phyloP scores from a whole-genome alignment of 2,888 invertebrate species.

The Ariolimax columbianus region DNA sequence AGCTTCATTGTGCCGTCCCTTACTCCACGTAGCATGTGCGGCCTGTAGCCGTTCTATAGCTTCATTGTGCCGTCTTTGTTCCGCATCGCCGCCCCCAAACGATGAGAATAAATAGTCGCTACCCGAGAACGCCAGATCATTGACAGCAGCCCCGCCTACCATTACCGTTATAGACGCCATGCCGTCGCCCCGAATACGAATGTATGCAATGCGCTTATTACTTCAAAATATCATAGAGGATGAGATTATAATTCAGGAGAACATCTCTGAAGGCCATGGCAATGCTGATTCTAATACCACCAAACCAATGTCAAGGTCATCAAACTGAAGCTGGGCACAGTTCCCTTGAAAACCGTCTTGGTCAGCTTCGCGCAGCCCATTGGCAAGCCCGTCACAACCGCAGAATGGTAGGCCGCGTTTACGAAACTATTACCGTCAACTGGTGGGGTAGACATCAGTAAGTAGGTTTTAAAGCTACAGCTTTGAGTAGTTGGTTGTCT shows the following conservation, averaged over 20 bases:
- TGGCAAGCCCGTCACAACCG: neutral
- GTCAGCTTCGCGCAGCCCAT: neutral
- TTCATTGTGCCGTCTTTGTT: neutral
- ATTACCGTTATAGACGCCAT: constrained; percentile 3
- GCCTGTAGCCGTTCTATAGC: constrained; percentile 22
- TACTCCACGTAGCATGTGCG: neutral
- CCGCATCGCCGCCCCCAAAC: neutral
- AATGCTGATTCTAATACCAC: neutral
- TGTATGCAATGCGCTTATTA: no score
- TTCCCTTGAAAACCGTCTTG: neutral
- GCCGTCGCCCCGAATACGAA: no score
- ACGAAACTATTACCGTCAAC: neutral
- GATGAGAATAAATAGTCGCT: neutral
- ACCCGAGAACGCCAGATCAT: constrained; percentile 5
- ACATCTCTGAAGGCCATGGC: neutral
- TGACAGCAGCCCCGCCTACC: neutral
- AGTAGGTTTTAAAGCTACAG: no score
- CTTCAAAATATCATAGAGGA: neutral
- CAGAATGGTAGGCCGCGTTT: neutral
- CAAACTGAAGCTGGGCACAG: neutral
- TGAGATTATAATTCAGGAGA: neutral
- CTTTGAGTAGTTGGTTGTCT: no score
- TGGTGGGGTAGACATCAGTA: neutral
- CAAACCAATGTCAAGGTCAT: neutral
- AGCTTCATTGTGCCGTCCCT: no score